Conservation (phyloP, 2,888 invertebrate genomes). For the Morinoia aosen region DNA sequence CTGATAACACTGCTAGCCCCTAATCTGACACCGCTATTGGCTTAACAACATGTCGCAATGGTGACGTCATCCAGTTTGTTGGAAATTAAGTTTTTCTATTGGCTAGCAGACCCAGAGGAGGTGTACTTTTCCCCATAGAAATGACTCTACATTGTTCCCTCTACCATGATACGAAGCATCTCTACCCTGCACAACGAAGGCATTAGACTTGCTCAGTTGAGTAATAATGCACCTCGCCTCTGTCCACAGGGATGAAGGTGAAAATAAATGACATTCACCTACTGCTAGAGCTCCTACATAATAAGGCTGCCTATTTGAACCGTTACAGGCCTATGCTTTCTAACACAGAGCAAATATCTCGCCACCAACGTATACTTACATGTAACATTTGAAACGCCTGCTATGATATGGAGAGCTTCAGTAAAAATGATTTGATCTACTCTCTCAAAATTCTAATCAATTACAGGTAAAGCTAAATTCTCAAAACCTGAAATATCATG, state of each 20-base stretch:
- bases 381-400: background rate
- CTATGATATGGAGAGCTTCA: constrained; percentile 1
- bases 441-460: too few relatives aligned
- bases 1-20: too few relatives aligned
- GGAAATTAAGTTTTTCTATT: too few relatives aligned
- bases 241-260: background rate
- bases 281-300: background rate
- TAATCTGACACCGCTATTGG: too few relatives aligned
- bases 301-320: background rate
- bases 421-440: background rate
- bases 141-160: too few relatives aligned
- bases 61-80: too few relatives aligned
- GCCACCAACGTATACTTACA: background rate
- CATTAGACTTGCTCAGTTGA: background rate
- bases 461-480: background rate
- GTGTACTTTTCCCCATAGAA: too few relatives aligned
- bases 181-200: background rate
- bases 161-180: background rate
- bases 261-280: too few relatives aligned
- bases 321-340: background rate
- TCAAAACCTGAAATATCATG: background rate
- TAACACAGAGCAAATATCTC: background rate
- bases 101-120: too few relatives aligned
- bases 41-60: too few relatives aligned
- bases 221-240: background rate